Conservation (phyloP, 1,140 invertebrate species). For the Drosophila arawakana region DNA sequence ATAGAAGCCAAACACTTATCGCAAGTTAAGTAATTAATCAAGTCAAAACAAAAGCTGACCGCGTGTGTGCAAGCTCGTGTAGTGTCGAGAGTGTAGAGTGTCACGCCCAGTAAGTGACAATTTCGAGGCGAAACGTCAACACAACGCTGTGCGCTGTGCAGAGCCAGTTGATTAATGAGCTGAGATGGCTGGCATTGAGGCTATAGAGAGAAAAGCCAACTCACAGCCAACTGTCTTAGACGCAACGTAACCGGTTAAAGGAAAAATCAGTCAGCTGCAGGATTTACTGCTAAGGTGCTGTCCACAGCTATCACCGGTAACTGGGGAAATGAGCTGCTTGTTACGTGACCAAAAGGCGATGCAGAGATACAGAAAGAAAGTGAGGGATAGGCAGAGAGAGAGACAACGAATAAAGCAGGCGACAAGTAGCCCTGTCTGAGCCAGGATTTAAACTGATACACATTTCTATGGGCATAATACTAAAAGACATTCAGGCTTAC, state of each 20-base stretch:
- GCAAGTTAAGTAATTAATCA: constrained; percentile 79
- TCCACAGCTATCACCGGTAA: constrained; percentile 24
- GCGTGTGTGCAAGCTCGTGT: neutral
- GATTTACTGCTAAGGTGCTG: constrained; percentile 20
- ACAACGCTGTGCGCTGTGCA: constrained; percentile 44
- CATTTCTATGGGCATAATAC: neutral
- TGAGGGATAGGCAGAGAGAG: too few relatives aligned
- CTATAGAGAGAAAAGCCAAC: neutral
- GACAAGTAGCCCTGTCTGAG: constrained; percentile 30
- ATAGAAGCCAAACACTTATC: constrained; percentile 35
- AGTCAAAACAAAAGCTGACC: constrained; percentile 60
- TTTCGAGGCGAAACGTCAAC: constrained; percentile 68
- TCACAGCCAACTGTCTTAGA: constrained; percentile 1
- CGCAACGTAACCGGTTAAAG: constrained; percentile 22
- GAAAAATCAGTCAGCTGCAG: constrained; percentile 29
- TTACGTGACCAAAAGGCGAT: constrained; percentile 30
- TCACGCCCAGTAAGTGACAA: constrained; percentile 70
- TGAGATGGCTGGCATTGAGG: constrained; percentile 57
- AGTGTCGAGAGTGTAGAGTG: constrained; percentile 18
- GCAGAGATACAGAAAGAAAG: neutral
- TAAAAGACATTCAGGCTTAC: neutral
- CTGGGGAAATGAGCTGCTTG: constrained; percentile 52
- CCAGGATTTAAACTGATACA: constrained; percentile 24
- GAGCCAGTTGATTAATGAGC: constrained; percentile 77
- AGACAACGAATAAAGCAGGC: constrained; percentile 3